These are phyloP conservation scores for Lochmaea crataegi DNA, from an alignment of 2,888 invertebrate species.

Conservation along the genomic window DNA sequence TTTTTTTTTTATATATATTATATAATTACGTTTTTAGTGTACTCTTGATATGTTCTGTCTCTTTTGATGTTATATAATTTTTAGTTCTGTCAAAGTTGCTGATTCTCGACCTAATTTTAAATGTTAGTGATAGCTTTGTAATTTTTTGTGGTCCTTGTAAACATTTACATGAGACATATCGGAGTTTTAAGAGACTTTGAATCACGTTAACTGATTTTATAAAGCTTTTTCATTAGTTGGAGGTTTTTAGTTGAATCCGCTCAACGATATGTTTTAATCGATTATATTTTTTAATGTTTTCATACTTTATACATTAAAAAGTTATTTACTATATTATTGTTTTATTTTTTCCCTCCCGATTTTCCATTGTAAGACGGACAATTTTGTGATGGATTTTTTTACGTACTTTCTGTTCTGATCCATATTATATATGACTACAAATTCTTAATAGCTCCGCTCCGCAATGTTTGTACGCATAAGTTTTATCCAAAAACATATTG, in stretches of 20 bases:
- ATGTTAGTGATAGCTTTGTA: background rate
- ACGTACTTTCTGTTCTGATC: no score
- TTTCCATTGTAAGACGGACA: background rate
- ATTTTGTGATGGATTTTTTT: no score
- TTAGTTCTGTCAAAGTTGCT: background rate
- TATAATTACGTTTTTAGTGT: no score
- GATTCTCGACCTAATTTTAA: conserved; percentile 3
- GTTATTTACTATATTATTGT: background rate
- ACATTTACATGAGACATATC: background rate
- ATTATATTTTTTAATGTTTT: conserved; percentile 19
- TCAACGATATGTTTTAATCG: conserved; percentile 18
- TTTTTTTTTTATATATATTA: no score
- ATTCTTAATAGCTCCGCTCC: no score
- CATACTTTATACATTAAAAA: conserved; percentile 21
- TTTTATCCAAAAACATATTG: no score
- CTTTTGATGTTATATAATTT: background rate
- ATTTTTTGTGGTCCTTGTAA: background rate
- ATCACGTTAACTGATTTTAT: background rate
- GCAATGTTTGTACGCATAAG: no score
- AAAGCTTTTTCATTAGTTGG: background rate
- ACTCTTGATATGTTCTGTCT: no score
- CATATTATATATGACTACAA: no score
- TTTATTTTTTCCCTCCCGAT: background rate
- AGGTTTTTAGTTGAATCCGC: conserved; percentile 1
- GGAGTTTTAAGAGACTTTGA: background rate